These are phyloP conservation scores for Nothoprocta perdicaria DNA, from an alignment of 2,113 vertebrate genomes.

Conservation along the genomic window DNA sequence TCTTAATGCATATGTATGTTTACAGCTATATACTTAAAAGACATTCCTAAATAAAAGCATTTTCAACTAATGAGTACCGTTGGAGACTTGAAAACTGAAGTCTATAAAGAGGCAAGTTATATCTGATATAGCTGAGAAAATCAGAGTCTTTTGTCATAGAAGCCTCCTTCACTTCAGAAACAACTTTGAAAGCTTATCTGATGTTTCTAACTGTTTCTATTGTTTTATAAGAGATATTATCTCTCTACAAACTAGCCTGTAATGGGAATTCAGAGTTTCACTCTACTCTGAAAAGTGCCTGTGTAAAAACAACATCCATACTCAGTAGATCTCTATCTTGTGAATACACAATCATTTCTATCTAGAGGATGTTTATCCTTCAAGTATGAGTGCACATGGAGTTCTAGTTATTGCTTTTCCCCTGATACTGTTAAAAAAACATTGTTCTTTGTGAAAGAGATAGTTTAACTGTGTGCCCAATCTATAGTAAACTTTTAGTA, in stretches of 20 bases:
- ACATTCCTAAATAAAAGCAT: not conserved
- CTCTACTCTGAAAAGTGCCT: not conserved
- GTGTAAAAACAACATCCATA: not conserved
- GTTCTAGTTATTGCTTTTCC: not conserved
- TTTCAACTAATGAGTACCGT: not conserved
- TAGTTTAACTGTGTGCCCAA: not conserved
- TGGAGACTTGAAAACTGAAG: not conserved
- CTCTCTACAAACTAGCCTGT: not conserved
- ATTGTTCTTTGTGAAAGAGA: not conserved
- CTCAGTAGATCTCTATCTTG: not conserved
- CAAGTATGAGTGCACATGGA: not conserved
- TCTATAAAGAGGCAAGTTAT: not conserved
- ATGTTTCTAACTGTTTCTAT: not conserved
- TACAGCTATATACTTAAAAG: not conserved
- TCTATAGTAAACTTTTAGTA: not conserved
- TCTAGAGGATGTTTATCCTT: constrained; percentile 18
- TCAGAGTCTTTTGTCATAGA: not conserved
- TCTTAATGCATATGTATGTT: not conserved
- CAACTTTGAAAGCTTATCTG: not conserved
- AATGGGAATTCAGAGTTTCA: constrained; percentile 7
- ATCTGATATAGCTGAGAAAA: not conserved
- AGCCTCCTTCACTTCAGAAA: not conserved
- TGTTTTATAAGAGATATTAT: constrained; percentile 14
- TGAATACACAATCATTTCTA: not conserved
- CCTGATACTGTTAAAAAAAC: constrained; percentile 7